Evolutionary conservation across 2,113 vertebrate genomes (phyloP).

Genomic region (Mustelus asterias): DNA sequence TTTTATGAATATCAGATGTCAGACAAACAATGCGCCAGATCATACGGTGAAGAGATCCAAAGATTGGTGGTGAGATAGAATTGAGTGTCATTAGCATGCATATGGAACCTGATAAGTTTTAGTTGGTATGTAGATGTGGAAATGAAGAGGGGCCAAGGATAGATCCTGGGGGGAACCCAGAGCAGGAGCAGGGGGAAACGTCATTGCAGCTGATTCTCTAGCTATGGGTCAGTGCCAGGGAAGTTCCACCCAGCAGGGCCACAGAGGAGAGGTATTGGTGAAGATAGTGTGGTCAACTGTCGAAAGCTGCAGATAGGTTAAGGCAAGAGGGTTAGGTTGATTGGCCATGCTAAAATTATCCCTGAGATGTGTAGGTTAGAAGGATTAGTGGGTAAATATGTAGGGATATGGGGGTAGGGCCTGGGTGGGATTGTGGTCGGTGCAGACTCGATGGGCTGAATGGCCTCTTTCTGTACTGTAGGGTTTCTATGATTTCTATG

Average conservation of each 20-base stretch:
- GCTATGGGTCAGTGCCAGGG: neutral
- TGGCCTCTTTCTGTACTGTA: no score
- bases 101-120: neutral
- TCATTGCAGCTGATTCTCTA: neutral
- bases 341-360: no score
- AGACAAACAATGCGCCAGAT: neutral
- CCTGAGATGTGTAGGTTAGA: no score
- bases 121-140: neutral
- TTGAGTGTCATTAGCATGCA: neutral
- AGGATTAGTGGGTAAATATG: no score
- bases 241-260: neutral
- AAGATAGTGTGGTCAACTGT: neutral
- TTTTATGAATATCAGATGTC: neutral
- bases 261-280: neutral
- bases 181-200: neutral
- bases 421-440: no score
- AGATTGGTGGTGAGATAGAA: neutral
- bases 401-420: no score
- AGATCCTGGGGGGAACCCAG: neutral
- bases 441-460: no score
- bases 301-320: neutral
- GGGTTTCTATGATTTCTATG: no score
- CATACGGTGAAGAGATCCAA: no score
- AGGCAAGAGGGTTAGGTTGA: no score
- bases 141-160: neutral